Evolutionary conservation across 2,888 invertebrate species (phyloP).

Genomic region (Tridacna gigas): DNA sequence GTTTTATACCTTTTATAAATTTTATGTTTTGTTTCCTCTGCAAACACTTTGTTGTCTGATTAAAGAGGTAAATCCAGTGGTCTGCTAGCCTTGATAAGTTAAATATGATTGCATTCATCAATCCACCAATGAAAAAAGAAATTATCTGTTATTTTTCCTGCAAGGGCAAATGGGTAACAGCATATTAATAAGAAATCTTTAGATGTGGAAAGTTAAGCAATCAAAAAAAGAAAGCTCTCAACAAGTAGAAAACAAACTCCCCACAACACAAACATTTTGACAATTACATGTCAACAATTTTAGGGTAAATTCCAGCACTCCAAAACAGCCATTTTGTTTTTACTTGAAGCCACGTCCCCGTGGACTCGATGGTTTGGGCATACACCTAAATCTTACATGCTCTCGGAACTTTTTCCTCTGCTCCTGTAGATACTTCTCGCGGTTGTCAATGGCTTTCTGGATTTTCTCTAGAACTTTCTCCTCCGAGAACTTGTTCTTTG

Average conservation of each 20-base stretch:
- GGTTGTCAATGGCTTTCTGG: slow-evolving; percentile 93
- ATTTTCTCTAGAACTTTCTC: slow-evolving; percentile 91
- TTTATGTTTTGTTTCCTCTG: no score
- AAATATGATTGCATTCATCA: no score
- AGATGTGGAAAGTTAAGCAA: no score
- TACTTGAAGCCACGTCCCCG: background rate
- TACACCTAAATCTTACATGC: slow-evolving; percentile 86
- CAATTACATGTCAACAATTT: background rate
- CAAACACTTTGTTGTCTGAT: no score
- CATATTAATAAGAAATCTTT: no score
- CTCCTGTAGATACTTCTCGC: slow-evolving; percentile 95
- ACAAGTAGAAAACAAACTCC: background rate
- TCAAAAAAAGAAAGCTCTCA: no score
- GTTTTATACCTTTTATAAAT: no score
- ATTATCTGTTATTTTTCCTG: no score
- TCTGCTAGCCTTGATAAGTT: no score
- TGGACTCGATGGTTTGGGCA: background rate
- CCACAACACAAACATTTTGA: background rate
- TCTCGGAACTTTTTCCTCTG: slow-evolving; percentile 96
- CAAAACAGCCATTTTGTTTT: background rate
- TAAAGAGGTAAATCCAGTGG: no score
- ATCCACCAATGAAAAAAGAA: no score
- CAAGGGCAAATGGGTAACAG: no score
- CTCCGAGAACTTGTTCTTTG: slow-evolving; percentile 90
- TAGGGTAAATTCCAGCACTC: background rate